Evolutionary conservation across 2,797 vertebrate genomes (phyloP).

Genomic region (Strix occidentalis): DNA sequence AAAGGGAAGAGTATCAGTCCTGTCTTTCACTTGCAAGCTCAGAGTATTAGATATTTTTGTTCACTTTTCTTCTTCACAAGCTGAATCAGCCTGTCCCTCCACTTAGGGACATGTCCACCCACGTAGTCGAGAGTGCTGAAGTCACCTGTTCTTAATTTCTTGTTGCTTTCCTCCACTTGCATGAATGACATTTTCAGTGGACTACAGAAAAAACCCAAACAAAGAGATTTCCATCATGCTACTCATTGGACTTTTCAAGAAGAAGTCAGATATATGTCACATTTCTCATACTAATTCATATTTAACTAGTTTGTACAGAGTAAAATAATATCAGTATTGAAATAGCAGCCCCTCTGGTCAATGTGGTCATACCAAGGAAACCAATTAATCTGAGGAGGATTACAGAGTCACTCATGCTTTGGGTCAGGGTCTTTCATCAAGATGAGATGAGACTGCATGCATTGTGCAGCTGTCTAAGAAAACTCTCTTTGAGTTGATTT

Average conservation of each 20-base stretch:
- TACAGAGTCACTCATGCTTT: background rate
- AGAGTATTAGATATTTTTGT: background rate
- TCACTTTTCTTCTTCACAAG: background rate
- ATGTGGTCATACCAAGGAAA: background rate
- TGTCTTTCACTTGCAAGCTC: background rate
- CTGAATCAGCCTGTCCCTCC: background rate
- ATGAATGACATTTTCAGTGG: background rate
- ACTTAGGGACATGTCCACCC: background rate
- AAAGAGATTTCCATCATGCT: background rate
- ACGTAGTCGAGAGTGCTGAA: rapidly evolving
- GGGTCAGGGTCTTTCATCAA: background rate
- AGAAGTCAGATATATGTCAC: background rate
- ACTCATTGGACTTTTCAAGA: background rate
- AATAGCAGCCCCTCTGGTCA: background rate
- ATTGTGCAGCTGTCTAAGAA: background rate
- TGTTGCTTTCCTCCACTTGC: background rate
- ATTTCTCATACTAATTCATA: background rate
- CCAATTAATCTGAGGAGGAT: background rate
- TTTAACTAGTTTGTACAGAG: background rate
- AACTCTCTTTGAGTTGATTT: background rate
- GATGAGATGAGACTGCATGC: too few species aligned
- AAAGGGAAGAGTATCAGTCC: background rate
- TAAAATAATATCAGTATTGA: background rate
- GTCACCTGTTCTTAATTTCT: background rate
- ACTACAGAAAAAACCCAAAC: background rate